A percentile compares a stretch with the other conserved stretches of the same genome.
Evolutionary conservation across 2,113 vertebrate genomes (phyloP).

Genomic region (Serinus canaria): DNA sequence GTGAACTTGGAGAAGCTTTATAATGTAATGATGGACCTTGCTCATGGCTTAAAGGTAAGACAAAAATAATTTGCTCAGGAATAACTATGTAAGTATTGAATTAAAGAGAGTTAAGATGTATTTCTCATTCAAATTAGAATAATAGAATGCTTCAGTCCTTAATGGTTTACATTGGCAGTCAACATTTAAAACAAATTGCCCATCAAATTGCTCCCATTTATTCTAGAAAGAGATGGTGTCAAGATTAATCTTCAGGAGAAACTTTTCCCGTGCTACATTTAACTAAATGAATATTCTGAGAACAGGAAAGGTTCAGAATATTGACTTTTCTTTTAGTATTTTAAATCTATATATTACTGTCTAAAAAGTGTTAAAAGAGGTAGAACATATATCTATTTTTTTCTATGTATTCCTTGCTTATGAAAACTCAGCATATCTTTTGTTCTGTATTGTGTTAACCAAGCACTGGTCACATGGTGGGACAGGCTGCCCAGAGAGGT

Average conservation of each 20-base stretch:
- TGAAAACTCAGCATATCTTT: not conserved
- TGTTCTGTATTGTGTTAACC: not conserved
- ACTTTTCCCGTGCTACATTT: not conserved
- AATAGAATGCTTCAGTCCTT: not conserved
- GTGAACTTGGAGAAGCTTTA: conserved; percentile 77
- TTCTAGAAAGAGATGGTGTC: not conserved
- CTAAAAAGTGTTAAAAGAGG: not conserved
- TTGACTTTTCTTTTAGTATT: not conserved
- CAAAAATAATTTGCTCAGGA: not conserved
- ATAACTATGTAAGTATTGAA: not conserved
- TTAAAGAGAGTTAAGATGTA: not conserved
- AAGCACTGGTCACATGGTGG: not conserved
- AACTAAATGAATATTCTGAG: not conserved
- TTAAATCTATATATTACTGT: not conserved
- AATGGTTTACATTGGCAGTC: not conserved
- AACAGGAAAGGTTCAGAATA: not conserved
- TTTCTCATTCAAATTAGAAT: not conserved
- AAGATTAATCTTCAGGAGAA: not conserved
- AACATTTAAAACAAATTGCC: not conserved
- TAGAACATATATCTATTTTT: not conserved
- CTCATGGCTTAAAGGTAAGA: conserved; percentile 78
- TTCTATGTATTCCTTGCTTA: not conserved
- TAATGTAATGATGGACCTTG: conserved; percentile 76
- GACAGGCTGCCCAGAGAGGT: not conserved
- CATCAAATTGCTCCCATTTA: not conserved